phyloP scores from a whole-genome alignment of 2,888 invertebrate genomes.

The Caenorhabditis becei region DNA sequence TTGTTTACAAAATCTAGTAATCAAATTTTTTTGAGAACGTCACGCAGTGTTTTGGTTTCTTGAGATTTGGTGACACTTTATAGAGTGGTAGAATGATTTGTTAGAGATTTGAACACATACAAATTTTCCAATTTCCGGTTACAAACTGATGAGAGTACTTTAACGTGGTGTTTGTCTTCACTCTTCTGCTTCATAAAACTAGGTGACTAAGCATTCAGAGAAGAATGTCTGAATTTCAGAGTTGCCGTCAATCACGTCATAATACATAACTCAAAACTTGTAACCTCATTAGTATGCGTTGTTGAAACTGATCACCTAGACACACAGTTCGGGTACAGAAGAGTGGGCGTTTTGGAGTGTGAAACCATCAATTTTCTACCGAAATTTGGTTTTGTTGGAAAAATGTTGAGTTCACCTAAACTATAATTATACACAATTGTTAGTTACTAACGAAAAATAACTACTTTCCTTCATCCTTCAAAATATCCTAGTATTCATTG shows the following conservation, averaged over 20 bases:
- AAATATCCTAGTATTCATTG: background rate
- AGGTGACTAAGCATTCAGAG: background rate
- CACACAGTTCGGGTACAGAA: background rate
- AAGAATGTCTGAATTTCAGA: background rate
- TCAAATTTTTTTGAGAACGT: background rate
- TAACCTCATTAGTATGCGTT: background rate
- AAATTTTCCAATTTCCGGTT: no score
- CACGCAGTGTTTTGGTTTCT: background rate
- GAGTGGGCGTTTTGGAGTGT: background rate
- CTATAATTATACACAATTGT: conserved; percentile 1
- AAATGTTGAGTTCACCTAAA: background rate
- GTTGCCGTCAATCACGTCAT: background rate
- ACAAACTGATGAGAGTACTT: no score
- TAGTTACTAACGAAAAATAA: no score
- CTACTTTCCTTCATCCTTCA: background rate
- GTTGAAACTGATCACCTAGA: background rate
- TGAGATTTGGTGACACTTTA: no score
- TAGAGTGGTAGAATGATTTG: no score
- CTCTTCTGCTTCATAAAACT: no score
- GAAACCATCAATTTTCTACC: background rate
- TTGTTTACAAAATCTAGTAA: background rate
- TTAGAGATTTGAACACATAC: no score
- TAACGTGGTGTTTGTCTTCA: no score
- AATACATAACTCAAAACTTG: background rate
- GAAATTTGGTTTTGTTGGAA: background rate